Evolutionary conservation across 2,113 vertebrate genomes (phyloP).

Genomic region (Tichodroma muraria): DNA sequence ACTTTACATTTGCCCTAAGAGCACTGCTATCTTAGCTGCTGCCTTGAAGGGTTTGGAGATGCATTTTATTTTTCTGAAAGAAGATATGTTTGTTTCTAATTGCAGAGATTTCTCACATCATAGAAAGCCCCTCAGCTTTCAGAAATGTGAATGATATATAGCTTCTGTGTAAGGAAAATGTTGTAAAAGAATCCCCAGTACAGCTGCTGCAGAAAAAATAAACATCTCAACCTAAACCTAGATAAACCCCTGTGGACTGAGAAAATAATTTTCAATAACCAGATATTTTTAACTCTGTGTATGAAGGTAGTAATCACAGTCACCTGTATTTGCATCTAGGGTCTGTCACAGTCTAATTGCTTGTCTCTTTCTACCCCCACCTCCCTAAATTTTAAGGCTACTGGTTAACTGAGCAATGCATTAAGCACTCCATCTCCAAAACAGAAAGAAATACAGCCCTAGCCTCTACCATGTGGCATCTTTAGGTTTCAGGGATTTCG

Average conservation of each 20-base stretch:
- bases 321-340: background rate
- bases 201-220: conserved; percentile 23
- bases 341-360: background rate
- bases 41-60: background rate
- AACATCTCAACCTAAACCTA: conserved; percentile 8
- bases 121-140: background rate
- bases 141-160: background rate
- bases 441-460: conserved; percentile 42
- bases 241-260: conserved; percentile 5
- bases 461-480: conserved; percentile 18
- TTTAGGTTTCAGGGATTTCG: conserved; percentile 51
- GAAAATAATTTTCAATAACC: conserved; percentile 50
- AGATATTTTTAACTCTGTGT: conserved; percentile 40
- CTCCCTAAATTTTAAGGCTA: background rate
- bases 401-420: conserved; percentile 20
- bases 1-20: conserved; percentile 2
- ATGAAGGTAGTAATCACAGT: background rate
- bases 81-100: background rate
- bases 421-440: conserved; percentile 30
- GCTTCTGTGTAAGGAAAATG: background rate
- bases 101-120: background rate
- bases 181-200: conserved; percentile 2
- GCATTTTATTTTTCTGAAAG: background rate
- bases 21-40: background rate
- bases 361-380: background rate